Percentiles rank a stretch among this genome's conserved stretches.
These are phyloP conservation scores for Rotaria magnacalcarata DNA, from an alignment of 2,888 invertebrate genomes.

Conservation along the genomic window DNA sequence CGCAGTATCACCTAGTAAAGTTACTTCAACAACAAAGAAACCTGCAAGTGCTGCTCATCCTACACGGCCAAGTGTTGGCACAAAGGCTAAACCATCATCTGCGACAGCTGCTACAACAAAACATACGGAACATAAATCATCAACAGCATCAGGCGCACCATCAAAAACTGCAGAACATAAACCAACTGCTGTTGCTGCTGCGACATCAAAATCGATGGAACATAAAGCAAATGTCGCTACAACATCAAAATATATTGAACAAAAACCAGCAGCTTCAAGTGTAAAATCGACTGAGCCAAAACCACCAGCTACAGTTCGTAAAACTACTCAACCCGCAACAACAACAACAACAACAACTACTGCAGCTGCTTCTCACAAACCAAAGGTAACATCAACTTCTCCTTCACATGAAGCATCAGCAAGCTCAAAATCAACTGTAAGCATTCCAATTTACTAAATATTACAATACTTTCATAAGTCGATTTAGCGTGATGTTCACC, in stretches of 20 bases:
- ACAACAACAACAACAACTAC: not conserved
- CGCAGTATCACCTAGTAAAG: not conserved
- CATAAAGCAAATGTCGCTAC: not conserved
- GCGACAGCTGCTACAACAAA: not conserved
- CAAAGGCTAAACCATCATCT: not conserved
- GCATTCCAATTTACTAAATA: not conserved
- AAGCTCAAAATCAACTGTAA: not conserved
- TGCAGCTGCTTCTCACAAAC: not conserved
- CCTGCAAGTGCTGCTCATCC: not conserved
- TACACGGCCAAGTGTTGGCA: not conserved
- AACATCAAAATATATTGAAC: not conserved
- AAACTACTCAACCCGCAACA: not conserved
- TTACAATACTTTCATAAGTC: not conserved
- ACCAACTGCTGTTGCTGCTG: not conserved
- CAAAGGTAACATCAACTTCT: not conserved
- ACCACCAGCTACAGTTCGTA: not conserved
- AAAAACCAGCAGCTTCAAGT: not conserved
- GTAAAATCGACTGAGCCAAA: not conserved
- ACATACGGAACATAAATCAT: not conserved
- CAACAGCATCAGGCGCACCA: not conserved
- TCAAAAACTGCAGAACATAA: not conserved
- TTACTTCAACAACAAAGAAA: not conserved
- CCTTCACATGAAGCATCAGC: not conserved
- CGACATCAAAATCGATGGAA: not conserved
- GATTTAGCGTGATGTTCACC: not conserved